phyloP scores from a whole-genome alignment of 2,888 invertebrate genomes.

The Plemyria rubiginata region DNA sequence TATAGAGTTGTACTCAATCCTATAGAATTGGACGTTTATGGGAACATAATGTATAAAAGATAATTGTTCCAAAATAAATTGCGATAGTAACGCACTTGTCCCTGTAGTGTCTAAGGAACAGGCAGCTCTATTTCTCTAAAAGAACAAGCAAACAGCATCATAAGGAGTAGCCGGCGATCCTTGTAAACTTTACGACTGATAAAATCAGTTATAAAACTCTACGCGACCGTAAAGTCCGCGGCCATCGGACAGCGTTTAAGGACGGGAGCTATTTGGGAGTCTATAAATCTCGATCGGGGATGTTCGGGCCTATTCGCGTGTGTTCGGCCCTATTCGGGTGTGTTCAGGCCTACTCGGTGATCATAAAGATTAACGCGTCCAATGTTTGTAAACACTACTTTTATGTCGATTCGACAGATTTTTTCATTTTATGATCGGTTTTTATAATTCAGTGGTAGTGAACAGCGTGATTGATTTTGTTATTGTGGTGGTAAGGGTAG shows the following conservation, averaged over 20 bases:
- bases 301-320: conserved; percentile 63
- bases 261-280: conserved; percentile 76
- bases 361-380: conserved; percentile 75
- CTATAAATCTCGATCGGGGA: conserved; percentile 73
- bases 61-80: too few relatives aligned
- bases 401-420: conserved; percentile 68
- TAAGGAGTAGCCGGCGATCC: conserved; percentile 72
- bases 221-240: conserved; percentile 75
- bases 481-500: conserved; percentile 4
- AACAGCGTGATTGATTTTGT: conserved; percentile 22
- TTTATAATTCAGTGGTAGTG: conserved; percentile 52
- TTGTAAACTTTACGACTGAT: conserved; percentile 80
- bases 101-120: background rate
- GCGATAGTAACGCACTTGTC: background rate
- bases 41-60: too few relatives aligned
- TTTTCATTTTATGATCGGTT: conserved; percentile 53
- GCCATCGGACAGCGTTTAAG: conserved; percentile 57
- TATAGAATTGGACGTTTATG: too few relatives aligned
- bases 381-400: conserved; percentile 78
- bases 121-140: conserved; percentile 5
- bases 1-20: too few relatives aligned
- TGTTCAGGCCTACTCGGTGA: conserved; percentile 67
- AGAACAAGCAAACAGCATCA: conserved; percentile 27
- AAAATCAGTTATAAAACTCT: conserved; percentile 82
- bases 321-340: conserved; percentile 63